A percentile compares a stretch with the other conserved stretches of the same genome.
Conservation (phyloP, 37 sponge, comb jelly and placozoan species). For the Amphimedon queenslandica region DNA sequence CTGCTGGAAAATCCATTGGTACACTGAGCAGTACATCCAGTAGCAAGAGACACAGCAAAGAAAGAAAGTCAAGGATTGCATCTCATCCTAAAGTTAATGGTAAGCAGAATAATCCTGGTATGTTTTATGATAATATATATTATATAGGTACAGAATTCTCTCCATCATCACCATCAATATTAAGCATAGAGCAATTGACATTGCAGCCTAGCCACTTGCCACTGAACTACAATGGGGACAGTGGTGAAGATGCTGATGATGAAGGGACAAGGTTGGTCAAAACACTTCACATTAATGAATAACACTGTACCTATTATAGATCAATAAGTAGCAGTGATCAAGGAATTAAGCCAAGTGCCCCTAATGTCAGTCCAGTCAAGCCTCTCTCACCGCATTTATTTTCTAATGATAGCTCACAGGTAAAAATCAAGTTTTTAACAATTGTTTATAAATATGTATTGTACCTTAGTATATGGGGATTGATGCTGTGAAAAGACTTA, state of each 20-base stretch:
- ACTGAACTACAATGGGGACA: neutral
- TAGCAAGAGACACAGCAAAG: neutral
- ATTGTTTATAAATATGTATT: neutral
- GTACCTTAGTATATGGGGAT: neutral
- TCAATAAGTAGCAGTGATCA: neutral
- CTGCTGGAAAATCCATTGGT: neutral
- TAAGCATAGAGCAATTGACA: constrained; percentile 39
- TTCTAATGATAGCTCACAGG: neutral
- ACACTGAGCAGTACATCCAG: neutral
- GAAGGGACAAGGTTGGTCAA: constrained; percentile 10
- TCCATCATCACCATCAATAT: too few species aligned
- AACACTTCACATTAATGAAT: neutral
- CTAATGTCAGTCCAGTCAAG: neutral
- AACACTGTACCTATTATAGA: neutral
- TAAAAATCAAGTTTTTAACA: neutral
- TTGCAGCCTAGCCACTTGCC: constrained; percentile 36
- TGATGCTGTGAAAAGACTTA: constrained; percentile 53
- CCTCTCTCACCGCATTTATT: neutral
- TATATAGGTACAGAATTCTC: too few species aligned
- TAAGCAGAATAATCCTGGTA: too few species aligned
- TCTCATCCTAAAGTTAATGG: constrained; percentile 23
- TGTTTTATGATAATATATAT: too few species aligned
- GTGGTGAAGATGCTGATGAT: constrained; percentile 21
- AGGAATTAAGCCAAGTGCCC: neutral
- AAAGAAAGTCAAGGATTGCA: constrained; percentile 27